These are phyloP conservation scores for Lamellibrachia columna DNA, from an alignment of 2,888 invertebrate species.

Conservation along the genomic window DNA sequence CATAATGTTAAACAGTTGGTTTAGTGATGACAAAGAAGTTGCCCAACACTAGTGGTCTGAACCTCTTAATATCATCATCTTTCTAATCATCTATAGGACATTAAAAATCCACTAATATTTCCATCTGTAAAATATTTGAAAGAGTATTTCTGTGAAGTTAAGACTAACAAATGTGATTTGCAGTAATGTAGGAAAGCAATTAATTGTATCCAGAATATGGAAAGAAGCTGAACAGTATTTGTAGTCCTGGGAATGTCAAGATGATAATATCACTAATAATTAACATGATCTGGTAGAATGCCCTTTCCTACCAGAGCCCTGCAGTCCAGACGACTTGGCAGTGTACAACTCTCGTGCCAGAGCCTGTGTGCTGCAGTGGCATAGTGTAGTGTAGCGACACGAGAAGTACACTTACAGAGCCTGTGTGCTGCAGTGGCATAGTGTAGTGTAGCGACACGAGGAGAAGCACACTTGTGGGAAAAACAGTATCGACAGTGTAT, in stretches of 20 bases:
- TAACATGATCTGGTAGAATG: no score
- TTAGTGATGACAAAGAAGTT: background rate
- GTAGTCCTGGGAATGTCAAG: background rate
- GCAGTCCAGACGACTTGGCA: no score
- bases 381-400: background rate
- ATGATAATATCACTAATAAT: background rate
- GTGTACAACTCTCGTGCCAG: no score
- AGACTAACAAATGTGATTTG: background rate
- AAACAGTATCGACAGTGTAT: background rate
- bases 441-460: background rate
- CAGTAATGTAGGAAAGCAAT: background rate
- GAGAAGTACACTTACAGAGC: background rate
- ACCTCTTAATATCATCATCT: background rate
- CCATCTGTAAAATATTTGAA: background rate
- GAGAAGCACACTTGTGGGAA: background rate
- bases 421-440: no score
- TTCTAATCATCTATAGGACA: background rate
- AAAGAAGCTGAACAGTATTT: background rate
- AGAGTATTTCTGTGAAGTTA: background rate
- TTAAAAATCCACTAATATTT: background rate
- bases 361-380: no score
- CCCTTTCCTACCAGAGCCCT: no score
- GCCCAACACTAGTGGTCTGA: background rate
- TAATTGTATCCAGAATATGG: background rate
- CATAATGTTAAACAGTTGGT: background rate